Evolutionary conservation across 2,113 vertebrate species (phyloP).

Genomic region (Neogobius melanostomus): DNA sequence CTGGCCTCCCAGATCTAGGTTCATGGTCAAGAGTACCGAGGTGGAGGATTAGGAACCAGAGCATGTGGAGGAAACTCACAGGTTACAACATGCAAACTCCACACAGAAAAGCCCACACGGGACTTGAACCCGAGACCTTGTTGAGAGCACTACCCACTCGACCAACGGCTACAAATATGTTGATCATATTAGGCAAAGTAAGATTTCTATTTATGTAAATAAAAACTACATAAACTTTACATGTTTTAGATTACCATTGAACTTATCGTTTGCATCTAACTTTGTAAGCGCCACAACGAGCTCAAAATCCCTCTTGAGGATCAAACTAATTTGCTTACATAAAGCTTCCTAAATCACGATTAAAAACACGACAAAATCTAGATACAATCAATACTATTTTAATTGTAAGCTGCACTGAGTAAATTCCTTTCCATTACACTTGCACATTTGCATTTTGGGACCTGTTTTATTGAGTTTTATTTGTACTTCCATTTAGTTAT

Average conservation of each 20-base stretch:
- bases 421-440: neutral
- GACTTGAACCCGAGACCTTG: too few relatives aligned
- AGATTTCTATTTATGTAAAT: too few relatives aligned
- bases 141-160: too few relatives aligned
- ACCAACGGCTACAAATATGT: too few relatives aligned
- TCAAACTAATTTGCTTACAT: neutral
- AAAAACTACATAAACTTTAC: too few relatives aligned
- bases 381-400: neutral
- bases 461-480: neutral
- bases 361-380: neutral
- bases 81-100: too few relatives aligned
- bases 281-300: neutral
- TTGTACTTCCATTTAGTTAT: neutral
- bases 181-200: too few relatives aligned
- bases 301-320: neutral
- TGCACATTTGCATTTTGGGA: neutral
- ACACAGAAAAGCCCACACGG: too few relatives aligned
- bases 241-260: neutral
- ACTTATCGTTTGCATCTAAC: neutral
- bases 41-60: too few relatives aligned
- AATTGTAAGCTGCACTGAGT: neutral
- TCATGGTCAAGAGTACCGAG: too few relatives aligned
- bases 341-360: neutral
- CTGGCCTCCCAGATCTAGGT: too few relatives aligned
- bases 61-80: neutral